Evolutionary conservation across 2,888 invertebrate species (phyloP), one percentile per base, ranked within the genome.

Genomic region (Strigamia crassipes): DNA sequence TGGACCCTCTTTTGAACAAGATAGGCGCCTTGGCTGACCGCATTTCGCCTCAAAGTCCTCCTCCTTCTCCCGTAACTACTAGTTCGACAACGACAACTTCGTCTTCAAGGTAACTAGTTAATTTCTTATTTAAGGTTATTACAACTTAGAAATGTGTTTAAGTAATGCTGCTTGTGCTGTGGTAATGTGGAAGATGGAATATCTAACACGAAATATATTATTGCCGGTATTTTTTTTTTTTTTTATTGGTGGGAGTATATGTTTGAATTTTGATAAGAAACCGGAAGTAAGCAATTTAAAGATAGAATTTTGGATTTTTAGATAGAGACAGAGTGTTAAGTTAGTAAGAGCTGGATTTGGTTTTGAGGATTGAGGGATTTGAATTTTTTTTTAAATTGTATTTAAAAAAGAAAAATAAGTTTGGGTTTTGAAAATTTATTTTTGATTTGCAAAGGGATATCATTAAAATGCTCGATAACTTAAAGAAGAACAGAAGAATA

Each of bases 31-130:
- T 73, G 73, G 73, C 73, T 27, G 73, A 73, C 73, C 73, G 73
- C 73, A 73, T 73, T 73, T 73, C 73, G 31, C 73, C 73, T 31
- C 73, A 73, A 31, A 73, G 73, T 73, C 73, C 73, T 73, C 73
- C 73, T 73, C 73, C 27, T 27, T 73, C 73, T 73, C 73, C 73
- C 23, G 73, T 73, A 31, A 23, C 73, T 27, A 73, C 73, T 73
- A 73, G 73, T 31, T 31, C 73, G 0, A 73, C 27, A 31, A 31
- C 73, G 12, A 73, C 73, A 27, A 27, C 73, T 73, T 73, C 73
- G 12, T 73, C 73, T 1, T 73, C 73, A 73, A 73, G 73, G 73
- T 73, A 73, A 73, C 27, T 31, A 73, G 31, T 73, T 27, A 27
- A 73, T 56, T 56, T 12, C 27, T 13, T 13, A 15, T 73, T 31